Percentiles rank a stretch among this genome's conserved stretches.
Conservation (phyloP, 2,113 vertebrate genomes). For the Panthera uncia region DNA sequence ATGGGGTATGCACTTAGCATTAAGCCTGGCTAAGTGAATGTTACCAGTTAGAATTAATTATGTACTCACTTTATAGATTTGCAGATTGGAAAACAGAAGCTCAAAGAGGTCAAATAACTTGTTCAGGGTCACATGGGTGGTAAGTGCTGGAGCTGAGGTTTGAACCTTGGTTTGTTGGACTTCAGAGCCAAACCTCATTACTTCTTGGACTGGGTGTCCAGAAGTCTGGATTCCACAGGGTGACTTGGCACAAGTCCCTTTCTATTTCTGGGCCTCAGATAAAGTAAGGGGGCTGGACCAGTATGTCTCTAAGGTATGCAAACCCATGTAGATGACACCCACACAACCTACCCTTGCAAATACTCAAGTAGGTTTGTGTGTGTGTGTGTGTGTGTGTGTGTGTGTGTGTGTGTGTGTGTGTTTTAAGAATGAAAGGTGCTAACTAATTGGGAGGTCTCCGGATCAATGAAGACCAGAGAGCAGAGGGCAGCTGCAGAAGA, state of each 20-base stretch:
- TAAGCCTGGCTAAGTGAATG: not conserved
- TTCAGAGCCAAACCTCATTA: not conserved
- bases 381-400: too few species aligned
- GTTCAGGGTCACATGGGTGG: not conserved
- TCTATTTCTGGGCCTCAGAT: not conserved
- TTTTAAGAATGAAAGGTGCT: not conserved
- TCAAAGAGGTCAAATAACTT: not conserved
- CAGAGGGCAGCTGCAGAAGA: slow-evolving; percentile 51
- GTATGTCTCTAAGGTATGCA: not conserved
- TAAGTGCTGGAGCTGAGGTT: not conserved
- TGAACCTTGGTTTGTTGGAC: not conserved
- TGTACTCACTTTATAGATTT: not conserved
- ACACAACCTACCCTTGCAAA: not conserved
- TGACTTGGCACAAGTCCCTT: not conserved
- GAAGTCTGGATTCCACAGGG: not conserved
- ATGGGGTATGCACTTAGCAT: not conserved
- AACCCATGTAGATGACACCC: not conserved
- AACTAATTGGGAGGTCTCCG: slow-evolving; percentile 4
- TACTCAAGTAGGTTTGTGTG: not conserved
- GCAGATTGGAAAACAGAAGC: not conserved
- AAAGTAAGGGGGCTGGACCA: not conserved
- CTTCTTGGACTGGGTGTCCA: not conserved
- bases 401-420: too few species aligned
- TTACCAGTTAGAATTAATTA: not conserved
- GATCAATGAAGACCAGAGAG: not conserved